phyloP scores from a whole-genome alignment of 1,140 invertebrate species.

The Dinoponera quadriceps region DNA sequence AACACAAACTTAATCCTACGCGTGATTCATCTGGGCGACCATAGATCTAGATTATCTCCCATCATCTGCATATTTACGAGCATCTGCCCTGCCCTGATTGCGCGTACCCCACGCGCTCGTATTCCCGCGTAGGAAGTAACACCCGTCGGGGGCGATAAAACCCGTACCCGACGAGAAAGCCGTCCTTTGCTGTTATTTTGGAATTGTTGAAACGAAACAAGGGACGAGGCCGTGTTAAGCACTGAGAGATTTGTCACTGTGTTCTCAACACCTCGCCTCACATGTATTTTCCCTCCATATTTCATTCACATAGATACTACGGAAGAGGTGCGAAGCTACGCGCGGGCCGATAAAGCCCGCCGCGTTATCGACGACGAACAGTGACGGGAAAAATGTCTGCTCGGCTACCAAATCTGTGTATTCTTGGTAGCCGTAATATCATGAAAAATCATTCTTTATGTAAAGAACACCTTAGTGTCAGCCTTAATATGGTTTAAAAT shows the following conservation, averaged over 20 bases:
- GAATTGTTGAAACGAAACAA: constrained; percentile 27
- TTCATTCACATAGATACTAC: not conserved
- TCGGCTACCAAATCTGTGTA: not conserved
- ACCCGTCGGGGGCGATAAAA: constrained; percentile 49
- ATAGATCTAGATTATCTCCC: constrained; percentile 81
- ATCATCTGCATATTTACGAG: constrained; percentile 82
- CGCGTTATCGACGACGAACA: not conserved
- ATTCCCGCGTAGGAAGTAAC: constrained; percentile 66
- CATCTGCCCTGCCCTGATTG: constrained; percentile 75
- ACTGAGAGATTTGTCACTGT: not conserved
- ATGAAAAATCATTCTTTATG: constrained; percentile 16
- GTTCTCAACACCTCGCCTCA: not conserved
- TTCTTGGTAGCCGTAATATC: constrained; percentile 20
- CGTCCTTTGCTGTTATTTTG: constrained; percentile 30
- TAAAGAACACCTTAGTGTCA: not conserved
- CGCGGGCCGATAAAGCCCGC: not conserved
- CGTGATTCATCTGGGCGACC: constrained; percentile 75
- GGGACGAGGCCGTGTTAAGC: not conserved
- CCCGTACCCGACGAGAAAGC: constrained; percentile 6
- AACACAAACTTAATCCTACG: constrained; percentile 80
- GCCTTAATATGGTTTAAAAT: constrained; percentile 17
- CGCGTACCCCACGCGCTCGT: constrained; percentile 59
- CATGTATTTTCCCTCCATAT: not conserved
- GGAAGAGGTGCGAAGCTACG: not conserved
- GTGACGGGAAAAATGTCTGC: not conserved